Evolutionary conservation across 1,140 invertebrate genomes (phyloP), one percentile per base, ranked within the genome.

Genomic region (Adelges cooleyi): DNA sequence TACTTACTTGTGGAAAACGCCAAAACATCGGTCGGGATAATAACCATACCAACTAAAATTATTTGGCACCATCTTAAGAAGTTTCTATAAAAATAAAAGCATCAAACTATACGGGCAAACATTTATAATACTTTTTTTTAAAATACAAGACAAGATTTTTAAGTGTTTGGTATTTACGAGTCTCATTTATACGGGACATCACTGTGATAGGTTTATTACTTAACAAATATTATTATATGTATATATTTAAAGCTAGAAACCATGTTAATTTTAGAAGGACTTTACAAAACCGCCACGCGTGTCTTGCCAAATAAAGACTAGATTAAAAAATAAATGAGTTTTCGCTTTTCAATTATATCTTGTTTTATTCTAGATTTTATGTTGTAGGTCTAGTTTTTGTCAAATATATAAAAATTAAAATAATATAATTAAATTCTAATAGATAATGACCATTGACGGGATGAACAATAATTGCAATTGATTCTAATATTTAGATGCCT

Each of bases 191-290:
- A 17, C 22, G 23, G 25, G 22, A 27, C 53, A 59, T 59, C 27
- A 18, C 18, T 6, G n/a, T 59, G 53, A 59, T 59, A 44, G 20
- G 53, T 59, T 59, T 59, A 59, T 59, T 59, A 44, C 38, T 44
- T 44, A 25, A 56, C 15, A 56, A 56, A 40, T 59, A 59, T n/a
- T n/a, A n/a, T n/a, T n/a, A n/a, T n/a, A n/a, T n/a, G n/a, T n/a
- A n/a, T n/a, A n/a, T n/a, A n/a, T n/a, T n/a, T n/a, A n/a, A n/a
- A n/a, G 25, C 22, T 3, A 44, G 22, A 59, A 23, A 59, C 9
- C 38, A 22, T 59, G 53, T 59, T 59, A 59, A 59, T 42, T 59
- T 59, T 59, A 59, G 53, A 59, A 59, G 9, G 53, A 44, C 44
- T 59, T 42, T 4, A 27, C 15, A 59, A 40, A 22, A 23, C 27